Evolutionary conservation across 2,797 vertebrate genomes (phyloP).

Genomic region (Sebastolobus alascanus): DNA sequence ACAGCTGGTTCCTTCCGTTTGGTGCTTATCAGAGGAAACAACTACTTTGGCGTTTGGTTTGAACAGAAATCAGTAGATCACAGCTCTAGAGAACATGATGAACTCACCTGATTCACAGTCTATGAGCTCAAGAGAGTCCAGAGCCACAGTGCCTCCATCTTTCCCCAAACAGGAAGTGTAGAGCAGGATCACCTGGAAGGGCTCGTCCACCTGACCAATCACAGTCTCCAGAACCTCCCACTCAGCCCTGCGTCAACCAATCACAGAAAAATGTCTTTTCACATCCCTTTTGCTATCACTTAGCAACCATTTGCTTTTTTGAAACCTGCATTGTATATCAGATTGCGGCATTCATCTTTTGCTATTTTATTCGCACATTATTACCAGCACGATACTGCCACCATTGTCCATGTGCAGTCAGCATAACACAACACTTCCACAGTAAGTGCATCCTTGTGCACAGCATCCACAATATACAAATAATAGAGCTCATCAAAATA

Average conservation of each 20-base stretch:
- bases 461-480: neutral
- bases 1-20: neutral
- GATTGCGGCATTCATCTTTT: neutral
- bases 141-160: slow-evolving; percentile 74
- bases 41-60: neutral
- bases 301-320: slow-evolving; percentile 13
- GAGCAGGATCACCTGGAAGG: slow-evolving; percentile 87
- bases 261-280: slow-evolving; percentile 15
- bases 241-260: slow-evolving; percentile 69
- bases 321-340: neutral
- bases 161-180: slow-evolving; percentile 83
- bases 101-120: slow-evolving; percentile 82
- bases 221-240: slow-evolving; percentile 86
- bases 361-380: neutral
- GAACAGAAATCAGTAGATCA: neutral
- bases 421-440: neutral
- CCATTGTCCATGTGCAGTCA: neutral
- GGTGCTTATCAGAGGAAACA: neutral
- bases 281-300: slow-evolving; percentile 4
- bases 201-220: slow-evolving; percentile 85
- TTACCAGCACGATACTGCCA: neutral
- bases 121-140: slow-evolving; percentile 88
- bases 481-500: neutral
- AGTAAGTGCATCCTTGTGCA: neutral
- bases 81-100: neutral